Conservation (phyloP, 2,888 invertebrate genomes). For the Drosophila subquinaria region DNA sequence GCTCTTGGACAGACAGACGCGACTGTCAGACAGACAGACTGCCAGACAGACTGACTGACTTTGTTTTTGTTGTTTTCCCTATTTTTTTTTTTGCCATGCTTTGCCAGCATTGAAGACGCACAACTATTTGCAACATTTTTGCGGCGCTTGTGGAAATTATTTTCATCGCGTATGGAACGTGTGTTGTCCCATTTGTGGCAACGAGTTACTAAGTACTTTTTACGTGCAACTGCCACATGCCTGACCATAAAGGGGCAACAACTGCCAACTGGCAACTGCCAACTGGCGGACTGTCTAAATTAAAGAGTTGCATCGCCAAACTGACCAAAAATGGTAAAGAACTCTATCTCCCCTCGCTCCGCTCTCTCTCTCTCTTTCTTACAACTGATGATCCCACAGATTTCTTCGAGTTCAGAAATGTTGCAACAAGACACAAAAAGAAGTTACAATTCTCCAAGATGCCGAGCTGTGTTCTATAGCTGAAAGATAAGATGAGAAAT, state of each 20-base stretch:
- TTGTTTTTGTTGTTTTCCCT: neutral
- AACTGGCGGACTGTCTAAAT: conserved; percentile 10
- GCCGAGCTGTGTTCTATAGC: neutral
- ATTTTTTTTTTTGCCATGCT: neutral
- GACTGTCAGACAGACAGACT: conserved; percentile 15
- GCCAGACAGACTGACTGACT: neutral
- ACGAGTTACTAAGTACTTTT: conserved; percentile 48
- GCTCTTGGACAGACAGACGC: conserved; percentile 18
- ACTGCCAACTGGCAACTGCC: conserved; percentile 14
- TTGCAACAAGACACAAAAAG: neutral
- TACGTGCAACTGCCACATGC: conserved; percentile 46
- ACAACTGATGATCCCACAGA: conserved; percentile 11
- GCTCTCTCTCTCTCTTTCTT: neutral
- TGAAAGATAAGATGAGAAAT: conserved; percentile 16
- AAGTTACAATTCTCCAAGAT: neutral
- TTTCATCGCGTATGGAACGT: conserved; percentile 52
- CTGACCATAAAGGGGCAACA: conserved; percentile 42
- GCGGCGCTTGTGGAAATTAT: conserved; percentile 60
- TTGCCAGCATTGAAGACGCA: conserved; percentile 20
- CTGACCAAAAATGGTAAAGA: conserved; percentile 40
- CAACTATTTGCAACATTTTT: conserved; percentile 60
- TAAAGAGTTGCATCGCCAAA: conserved; percentile 20
- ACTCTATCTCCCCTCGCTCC: neutral
- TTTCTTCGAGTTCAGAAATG: neutral
- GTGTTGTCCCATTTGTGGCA: conserved; percentile 67